Percentiles rank a stretch among this genome's conserved stretches.
These are phyloP conservation scores for Thereva nobilitata DNA, from an alignment of 2,888 invertebrate genomes.

Conservation along the genomic window DNA sequence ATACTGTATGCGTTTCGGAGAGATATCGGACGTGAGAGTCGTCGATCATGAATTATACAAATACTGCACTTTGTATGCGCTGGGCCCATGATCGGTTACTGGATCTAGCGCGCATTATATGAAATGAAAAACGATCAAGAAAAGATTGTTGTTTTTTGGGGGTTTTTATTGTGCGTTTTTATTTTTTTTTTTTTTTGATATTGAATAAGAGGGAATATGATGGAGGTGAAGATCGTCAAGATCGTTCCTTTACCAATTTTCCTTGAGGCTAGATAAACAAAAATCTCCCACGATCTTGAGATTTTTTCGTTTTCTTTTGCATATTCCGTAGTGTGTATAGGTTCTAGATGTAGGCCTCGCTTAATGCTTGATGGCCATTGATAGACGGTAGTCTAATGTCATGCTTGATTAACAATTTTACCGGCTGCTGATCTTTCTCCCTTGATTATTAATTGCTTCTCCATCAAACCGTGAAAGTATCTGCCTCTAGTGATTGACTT, in stretches of 20 bases:
- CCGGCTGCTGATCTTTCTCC: conserved; percentile 9
- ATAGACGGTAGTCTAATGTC: conserved; percentile 19
- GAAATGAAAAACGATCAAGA: no score
- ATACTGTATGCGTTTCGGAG: background rate
- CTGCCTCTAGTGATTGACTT: conserved; percentile 5
- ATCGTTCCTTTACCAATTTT: no score
- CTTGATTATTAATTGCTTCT: conserved; percentile 19
- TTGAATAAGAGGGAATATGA: no score
- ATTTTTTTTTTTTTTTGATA: no score
- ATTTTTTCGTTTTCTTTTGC: background rate
- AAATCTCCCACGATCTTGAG: background rate
- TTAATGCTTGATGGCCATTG: conserved; percentile 3
- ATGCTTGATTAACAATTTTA: conserved; percentile 28
- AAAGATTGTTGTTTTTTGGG: no score
- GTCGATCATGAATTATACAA: background rate
- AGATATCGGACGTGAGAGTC: conserved; percentile 4
- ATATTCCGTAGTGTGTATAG: background rate
- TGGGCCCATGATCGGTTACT: background rate
- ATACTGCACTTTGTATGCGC: conserved; percentile 3
- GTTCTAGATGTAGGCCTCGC: background rate
- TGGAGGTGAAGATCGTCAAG: no score
- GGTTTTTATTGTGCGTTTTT: no score
- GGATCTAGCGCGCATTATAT: background rate
- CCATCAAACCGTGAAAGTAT: conserved; percentile 19
- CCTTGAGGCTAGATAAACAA: no score